A percentile compares a stretch with the other conserved stretches of the same genome.
phyloP scores from a whole-genome alignment of 2,797 vertebrate species.

The Eutrigla gurnardus region DNA sequence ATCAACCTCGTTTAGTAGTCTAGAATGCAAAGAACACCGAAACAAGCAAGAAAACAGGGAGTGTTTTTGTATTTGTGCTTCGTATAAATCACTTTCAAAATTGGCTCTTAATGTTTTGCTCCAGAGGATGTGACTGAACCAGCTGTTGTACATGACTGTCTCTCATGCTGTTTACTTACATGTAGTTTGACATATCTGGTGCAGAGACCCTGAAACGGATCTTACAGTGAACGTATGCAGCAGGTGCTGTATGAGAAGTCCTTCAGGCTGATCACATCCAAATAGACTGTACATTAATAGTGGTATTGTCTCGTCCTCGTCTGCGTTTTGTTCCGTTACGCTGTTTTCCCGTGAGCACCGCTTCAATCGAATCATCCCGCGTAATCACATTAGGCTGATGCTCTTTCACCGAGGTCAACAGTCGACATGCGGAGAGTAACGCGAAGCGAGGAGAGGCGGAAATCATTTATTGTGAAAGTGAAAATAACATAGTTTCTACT shows the following conservation, averaged over 20 bases:
- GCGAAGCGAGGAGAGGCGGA: background rate
- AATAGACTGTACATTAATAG: background rate
- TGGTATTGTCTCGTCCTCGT: background rate
- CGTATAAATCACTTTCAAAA: too few species aligned
- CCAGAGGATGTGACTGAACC: too few species aligned
- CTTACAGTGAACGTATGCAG: background rate
- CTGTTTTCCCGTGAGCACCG: background rate
- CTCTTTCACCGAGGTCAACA: constrained; percentile 7
- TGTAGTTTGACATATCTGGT: too few species aligned
- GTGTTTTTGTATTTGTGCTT: too few species aligned
- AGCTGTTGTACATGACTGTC: too few species aligned
- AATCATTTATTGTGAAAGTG: background rate
- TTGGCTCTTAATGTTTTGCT: too few species aligned
- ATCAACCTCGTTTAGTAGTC: too few species aligned
- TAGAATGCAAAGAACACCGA: too few species aligned
- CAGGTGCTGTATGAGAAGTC: background rate
- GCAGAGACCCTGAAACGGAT: too few species aligned
- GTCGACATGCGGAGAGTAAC: background rate
- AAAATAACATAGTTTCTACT: background rate
- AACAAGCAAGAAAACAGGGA: too few species aligned
- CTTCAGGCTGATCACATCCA: background rate
- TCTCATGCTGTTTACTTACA: too few species aligned
- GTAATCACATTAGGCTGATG: constrained; percentile 25
- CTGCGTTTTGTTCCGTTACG: background rate
- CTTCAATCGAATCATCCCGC: constrained; percentile 14